These are phyloP conservation scores for Sakesphorus luctuosus DNA, from an alignment of 2,113 vertebrate genomes.

Conservation along the genomic window DNA sequence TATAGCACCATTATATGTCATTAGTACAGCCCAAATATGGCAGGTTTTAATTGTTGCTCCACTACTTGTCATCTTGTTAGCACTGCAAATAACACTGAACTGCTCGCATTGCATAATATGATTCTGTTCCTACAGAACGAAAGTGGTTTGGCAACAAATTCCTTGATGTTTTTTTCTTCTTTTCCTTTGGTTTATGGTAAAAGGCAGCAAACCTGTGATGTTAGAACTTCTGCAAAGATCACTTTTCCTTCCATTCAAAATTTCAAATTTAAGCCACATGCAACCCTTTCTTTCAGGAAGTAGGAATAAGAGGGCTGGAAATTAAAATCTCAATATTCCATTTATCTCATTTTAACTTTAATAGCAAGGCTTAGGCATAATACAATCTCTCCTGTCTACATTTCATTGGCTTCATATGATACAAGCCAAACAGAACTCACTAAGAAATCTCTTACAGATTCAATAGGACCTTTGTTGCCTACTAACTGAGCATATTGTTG, in stretches of 20 bases:
- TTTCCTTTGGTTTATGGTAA: neutral
- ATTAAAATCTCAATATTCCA: neutral
- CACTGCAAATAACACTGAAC: neutral
- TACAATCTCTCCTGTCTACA: neutral
- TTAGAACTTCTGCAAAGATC: neutral
- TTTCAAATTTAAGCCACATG: neutral
- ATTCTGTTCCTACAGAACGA: neutral
- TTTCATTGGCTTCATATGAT: slow-evolving; percentile 11
- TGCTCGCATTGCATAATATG: neutral
- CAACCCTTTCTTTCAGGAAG: neutral
- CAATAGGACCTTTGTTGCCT: neutral
- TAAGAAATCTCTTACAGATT: neutral
- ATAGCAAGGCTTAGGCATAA: neutral
- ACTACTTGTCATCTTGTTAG: neutral
- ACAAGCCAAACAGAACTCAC: neutral
- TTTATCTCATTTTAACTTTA: slow-evolving; percentile 13
- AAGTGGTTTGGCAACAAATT: neutral
- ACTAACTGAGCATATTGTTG: neutral
- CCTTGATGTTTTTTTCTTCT: neutral
- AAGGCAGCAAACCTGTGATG: neutral
- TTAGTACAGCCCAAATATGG: fast-evolving
- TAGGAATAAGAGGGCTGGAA: neutral
- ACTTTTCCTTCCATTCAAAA: neutral
- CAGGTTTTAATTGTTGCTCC: neutral
- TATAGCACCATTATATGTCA: neutral